Evolutionary conservation across 1,140 invertebrate genomes (phyloP).

Genomic region (Lordiphosa mommai): DNA sequence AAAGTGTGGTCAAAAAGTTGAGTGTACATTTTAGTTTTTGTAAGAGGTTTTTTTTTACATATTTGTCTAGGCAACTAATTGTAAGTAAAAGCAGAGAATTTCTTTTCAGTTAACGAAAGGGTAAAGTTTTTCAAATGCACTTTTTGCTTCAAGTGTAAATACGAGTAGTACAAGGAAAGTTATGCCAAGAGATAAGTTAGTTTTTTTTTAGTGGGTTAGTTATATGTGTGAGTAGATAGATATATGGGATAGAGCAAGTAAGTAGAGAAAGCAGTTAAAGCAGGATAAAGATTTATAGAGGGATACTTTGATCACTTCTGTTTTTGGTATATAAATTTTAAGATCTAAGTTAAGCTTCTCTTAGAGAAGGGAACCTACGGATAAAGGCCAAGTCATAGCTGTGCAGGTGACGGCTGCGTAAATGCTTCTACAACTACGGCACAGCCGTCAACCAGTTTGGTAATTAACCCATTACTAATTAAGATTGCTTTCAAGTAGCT

Average conservation of each 20-base stretch:
- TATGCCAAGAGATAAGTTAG: conserved; percentile 33
- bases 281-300: no score
- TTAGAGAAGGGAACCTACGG: no score
- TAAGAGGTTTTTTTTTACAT: conserved; percentile 6
- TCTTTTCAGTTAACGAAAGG: conserved; percentile 45
- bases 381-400: no score
- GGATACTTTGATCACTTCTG: no score
- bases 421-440: no score
- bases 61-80: conserved; percentile 73
- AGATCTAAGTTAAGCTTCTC: no score
- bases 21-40: conserved; percentile 31
- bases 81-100: conserved; percentile 56
- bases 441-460: no score
- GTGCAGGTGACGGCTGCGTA: no score
- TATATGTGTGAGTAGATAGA: neutral
- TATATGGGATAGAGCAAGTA: neutral
- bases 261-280: neutral
- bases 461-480: no score
- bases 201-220: conserved; percentile 12
- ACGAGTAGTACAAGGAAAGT: conserved; percentile 32
- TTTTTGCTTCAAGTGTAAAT: conserved; percentile 52
- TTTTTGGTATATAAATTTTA: no score
- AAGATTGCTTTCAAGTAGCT: no score
- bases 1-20: conserved; percentile 38
- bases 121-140: conserved; percentile 50